Evolutionary conservation across 2,888 invertebrate genomes (phyloP).

Genomic region (Linnaemya tessellans): DNA sequence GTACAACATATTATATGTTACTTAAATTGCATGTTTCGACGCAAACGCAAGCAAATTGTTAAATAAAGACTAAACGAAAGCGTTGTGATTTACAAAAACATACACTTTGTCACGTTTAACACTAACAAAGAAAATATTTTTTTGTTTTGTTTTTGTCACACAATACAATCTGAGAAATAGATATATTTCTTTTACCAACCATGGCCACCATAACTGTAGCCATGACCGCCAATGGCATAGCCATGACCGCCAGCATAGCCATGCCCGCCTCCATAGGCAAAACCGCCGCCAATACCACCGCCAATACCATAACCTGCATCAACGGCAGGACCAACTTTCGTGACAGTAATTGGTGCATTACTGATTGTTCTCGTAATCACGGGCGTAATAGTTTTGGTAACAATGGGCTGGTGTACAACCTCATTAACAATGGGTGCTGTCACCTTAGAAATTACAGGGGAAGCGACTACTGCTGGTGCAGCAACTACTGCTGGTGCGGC

Average conservation of each 20-base stretch:
- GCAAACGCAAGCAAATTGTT: constrained; percentile 1
- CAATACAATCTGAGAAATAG: neutral
- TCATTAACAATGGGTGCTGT: constrained; percentile 75
- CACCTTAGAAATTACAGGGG: constrained; percentile 69
- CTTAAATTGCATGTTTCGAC: neutral
- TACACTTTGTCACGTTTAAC: neutral
- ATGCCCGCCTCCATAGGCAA: constrained; percentile 70
- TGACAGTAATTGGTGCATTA: constrained; percentile 72
- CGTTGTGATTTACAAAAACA: neutral
- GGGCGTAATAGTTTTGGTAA: constrained; percentile 75
- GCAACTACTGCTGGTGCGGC: constrained; percentile 76
- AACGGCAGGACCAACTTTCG: constrained; percentile 73
- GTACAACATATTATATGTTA: neutral
- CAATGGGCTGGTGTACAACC: constrained; percentile 73
- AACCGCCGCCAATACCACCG: constrained; percentile 77
- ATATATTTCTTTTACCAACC: constrained; percentile 75
- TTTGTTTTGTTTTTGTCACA: neutral
- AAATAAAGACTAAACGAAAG: neutral
- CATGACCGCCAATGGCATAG: constrained; percentile 83
- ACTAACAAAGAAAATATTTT: neutral
- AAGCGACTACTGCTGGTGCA: constrained; percentile 71
- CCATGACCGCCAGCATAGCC: constrained; percentile 76
- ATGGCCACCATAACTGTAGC: constrained; percentile 79
- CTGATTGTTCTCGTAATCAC: constrained; percentile 73
- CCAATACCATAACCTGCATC: constrained; percentile 73